phyloP scores from a whole-genome alignment of 2,888 invertebrate species.

The Phengaris arion region DNA sequence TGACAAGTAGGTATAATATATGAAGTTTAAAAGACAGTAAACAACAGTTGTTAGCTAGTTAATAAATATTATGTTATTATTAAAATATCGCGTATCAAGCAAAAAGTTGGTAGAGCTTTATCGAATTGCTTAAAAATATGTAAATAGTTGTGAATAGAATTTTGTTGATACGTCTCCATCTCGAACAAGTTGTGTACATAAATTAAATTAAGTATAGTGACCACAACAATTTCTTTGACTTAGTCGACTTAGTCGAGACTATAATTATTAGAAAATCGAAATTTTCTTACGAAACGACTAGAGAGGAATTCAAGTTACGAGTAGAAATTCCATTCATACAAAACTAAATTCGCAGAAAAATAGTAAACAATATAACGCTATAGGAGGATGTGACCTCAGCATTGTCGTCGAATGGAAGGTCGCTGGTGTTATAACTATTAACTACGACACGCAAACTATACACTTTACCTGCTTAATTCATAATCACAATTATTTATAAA shows the following conservation, averaged over 20 bases:
- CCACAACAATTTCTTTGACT: too few species aligned
- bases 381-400: slow-evolving; percentile 65
- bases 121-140: neutral
- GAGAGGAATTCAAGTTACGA: neutral
- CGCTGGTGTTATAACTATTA: slow-evolving; percentile 34
- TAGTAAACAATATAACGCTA: slow-evolving; percentile 39
- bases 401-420: slow-evolving; percentile 49
- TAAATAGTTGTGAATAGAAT: neutral
- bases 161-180: neutral
- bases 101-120: neutral
- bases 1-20: too few species aligned
- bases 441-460: neutral
- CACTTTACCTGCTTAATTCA: neutral
- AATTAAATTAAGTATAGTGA: neutral
- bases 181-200: neutral
- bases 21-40: too few species aligned
- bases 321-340: neutral
- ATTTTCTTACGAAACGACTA: neutral
- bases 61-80: neutral
- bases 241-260: too few species aligned
- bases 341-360: neutral
- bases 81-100: neutral
- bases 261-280: neutral
- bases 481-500: neutral
- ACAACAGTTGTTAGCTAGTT: too few species aligned